phyloP scores from a whole-genome alignment of 2,113 vertebrate genomes.

The Pavo muticus region DNA sequence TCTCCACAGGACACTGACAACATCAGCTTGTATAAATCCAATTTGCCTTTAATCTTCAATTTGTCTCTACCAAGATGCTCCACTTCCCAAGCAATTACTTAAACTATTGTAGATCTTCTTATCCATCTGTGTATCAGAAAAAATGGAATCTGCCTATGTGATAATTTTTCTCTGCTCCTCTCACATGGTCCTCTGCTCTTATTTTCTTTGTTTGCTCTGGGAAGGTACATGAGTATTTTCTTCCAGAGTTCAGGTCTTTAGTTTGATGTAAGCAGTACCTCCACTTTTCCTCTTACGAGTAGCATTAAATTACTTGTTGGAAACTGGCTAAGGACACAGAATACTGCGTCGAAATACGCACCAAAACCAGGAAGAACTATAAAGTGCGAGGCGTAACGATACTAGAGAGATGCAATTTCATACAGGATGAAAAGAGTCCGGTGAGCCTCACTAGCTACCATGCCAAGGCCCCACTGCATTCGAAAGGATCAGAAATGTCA shows the following conservation, averaged over 20 bases:
- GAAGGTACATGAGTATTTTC: background rate
- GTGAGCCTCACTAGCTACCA: rapidly evolving
- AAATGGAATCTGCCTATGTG: background rate
- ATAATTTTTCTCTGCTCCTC: background rate
- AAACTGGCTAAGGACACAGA: background rate
- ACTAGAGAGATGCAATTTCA: background rate
- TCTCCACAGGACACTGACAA: background rate
- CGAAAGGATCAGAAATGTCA: background rate
- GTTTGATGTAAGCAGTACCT: background rate
- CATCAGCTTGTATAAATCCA: no score
- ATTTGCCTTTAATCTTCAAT: background rate
- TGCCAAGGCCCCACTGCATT: background rate
- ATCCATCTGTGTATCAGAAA: background rate
- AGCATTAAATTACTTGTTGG: background rate
- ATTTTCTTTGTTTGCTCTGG: background rate
- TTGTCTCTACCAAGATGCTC: background rate
- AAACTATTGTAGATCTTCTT: background rate
- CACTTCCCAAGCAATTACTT: background rate
- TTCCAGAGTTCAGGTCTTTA: background rate
- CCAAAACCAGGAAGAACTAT: background rate
- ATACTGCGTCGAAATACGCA: background rate
- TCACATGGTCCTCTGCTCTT: background rate
- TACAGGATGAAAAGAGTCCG: background rate
- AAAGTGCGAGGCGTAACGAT: rapidly evolving
- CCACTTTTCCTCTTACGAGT: background rate